These are phyloP conservation scores for Coecobrya sp. DNA, from an alignment of 2,888 invertebrate species.

Conservation along the genomic window DNA sequence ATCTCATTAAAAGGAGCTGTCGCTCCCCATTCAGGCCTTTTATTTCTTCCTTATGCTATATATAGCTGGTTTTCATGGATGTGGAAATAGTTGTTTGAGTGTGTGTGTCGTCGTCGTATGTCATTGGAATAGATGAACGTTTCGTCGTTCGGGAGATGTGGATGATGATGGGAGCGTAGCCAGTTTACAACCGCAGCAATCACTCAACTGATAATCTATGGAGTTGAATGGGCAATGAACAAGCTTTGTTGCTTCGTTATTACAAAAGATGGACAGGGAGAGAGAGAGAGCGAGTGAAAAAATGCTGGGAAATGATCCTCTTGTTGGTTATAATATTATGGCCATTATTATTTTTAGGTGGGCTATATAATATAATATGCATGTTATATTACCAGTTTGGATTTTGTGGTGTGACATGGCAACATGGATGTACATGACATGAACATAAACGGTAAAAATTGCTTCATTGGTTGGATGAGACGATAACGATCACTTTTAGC, in stretches of 20 bases:
- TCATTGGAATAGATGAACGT: slow-evolving; percentile 10
- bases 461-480: too few species aligned
- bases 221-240: slow-evolving; percentile 56
- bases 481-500: too few species aligned
- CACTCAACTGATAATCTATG: slow-evolving; percentile 57
- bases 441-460: too few species aligned
- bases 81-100: slow-evolving; percentile 4
- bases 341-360: too few species aligned
- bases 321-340: background rate
- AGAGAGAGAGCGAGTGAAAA: background rate
- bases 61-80: slow-evolving; percentile 25
- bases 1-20: slow-evolving; percentile 81
- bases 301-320: background rate
- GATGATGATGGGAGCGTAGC: slow-evolving; percentile 14
- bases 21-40: slow-evolving; percentile 66
- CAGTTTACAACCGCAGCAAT: slow-evolving; percentile 61
- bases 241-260: slow-evolving; percentile 27
- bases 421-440: too few species aligned
- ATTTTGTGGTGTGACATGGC: too few species aligned
- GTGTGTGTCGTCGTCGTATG: too few species aligned
- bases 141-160: background rate
- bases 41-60: slow-evolving; percentile 47
- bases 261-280: background rate
- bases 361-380: too few species aligned
- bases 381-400: too few species aligned